Base-by-base conservation (phyloP, 2,113 vertebrate genomes). In the Coryphaenoides rupestris region DNA sequence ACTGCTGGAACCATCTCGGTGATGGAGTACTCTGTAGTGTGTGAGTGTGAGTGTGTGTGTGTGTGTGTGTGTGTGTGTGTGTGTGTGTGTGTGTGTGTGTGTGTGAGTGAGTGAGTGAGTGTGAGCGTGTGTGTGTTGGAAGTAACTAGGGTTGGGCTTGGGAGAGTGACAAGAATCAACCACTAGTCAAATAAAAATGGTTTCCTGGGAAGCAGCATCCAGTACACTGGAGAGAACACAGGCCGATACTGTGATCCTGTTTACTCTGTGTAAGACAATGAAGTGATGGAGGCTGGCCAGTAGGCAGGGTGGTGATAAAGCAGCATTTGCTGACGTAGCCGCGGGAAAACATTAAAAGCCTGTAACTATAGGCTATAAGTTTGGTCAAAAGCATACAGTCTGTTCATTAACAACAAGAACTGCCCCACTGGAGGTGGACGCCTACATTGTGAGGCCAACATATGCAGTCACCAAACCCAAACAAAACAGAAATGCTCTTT, bases 1-100 rank as follows among this genome's bases (percentile, higher is more conserved):
- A 77, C 72, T 69, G 70, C 63, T 54, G 50, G 54, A 68, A 65
- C 70, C 77, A 72, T 72, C 70, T 73, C 63, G 76, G 66, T 22
- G 72, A 77, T 77, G 74, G 79, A 66, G 78, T 83, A 72, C 81
- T 73, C 59, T 21, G 40, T 73, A n/a, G n/a, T n/a, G n/a, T n/a
- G n/a, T n/a, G n/a, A n/a, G n/a, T n/a, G n/a, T n/a, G n/a, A n/a
- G n/a, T n/a, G 67, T 23, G 10, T 22, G 13, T 17, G 16, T 40
- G 26, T 47, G 24, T 58, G 50, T 23, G 28, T 74, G 52, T 70
- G 64, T 14, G 15, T 23, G 21, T 40, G 33, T 40, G 33, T 40
- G 33, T 40, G 33, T 40, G 33, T 40, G 33, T 40, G 33, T 40
- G 33, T 40, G 33, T 40, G 33, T 40, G 33, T 40, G 33, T 40